Conservation (phyloP, 2,888 invertebrate species). For the Mythimna vitellina region DNA sequence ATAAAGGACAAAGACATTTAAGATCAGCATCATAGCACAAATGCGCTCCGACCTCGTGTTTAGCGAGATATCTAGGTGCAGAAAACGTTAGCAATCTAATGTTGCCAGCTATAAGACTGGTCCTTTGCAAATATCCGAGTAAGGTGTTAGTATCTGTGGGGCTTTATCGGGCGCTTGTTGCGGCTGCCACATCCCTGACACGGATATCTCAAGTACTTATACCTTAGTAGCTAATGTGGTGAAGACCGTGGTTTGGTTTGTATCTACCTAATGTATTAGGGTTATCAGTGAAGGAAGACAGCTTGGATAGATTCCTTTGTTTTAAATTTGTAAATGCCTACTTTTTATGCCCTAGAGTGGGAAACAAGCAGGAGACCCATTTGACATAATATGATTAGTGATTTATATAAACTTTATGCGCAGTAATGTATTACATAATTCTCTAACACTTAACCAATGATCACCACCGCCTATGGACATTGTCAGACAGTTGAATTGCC, state of each 20-base stretch:
- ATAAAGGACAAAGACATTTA: background rate
- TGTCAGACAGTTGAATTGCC: background rate
- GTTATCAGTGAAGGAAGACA: background rate
- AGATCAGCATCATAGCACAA: slow-evolving; percentile 21
- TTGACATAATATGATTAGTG: background rate
- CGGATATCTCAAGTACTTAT: slow-evolving; percentile 64
- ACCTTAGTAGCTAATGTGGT: slow-evolving; percentile 7
- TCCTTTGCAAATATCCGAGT: slow-evolving; percentile 56
- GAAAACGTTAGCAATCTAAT: slow-evolving; percentile 37
- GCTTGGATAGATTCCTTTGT: slow-evolving; percentile 11
- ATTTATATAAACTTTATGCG: too few species aligned
- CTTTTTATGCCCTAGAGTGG: background rate
- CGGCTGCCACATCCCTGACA: slow-evolving; percentile 74
- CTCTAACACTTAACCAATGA: too few species aligned
- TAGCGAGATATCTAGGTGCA: slow-evolving; percentile 8
- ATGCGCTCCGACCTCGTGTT: slow-evolving; percentile 16
- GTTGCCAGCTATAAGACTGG: slow-evolving; percentile 32
- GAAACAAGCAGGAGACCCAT: background rate
- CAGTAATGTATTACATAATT: too few species aligned
- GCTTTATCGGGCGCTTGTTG: slow-evolving; percentile 46
- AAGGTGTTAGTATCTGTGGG: slow-evolving; percentile 47
- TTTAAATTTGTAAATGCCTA: background rate
- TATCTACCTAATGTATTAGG: background rate
- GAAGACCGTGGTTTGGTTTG: background rate
- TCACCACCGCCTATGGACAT: background rate